Evolutionary conservation across 2,888 invertebrate genomes (phyloP), one percentile per base, ranked within the genome.

Genomic region (Matsumyia berberina): DNA sequence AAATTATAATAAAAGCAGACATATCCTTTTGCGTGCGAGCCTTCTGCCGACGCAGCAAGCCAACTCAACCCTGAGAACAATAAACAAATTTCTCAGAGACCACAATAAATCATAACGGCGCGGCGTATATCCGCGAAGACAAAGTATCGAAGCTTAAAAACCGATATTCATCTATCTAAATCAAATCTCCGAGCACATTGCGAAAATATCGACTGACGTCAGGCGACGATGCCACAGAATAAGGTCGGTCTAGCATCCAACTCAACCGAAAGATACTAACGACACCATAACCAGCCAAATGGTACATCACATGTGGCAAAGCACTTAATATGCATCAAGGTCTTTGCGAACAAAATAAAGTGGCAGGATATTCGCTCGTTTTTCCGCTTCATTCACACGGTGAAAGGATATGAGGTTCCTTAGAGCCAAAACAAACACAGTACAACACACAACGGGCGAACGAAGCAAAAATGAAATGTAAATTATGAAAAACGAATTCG

Each of bases 281-380:
- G 67, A 67, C 49, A 58, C 60, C 58, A 58, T 69, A 69, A 60
- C 69, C 51, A 77, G 67, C 58, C 77, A 58, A 60, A 51, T 44
- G 51, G 42, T 60, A 60, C 44, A 58, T 51, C 44, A 42, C 49
- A 49, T 66, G 57, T 64, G 9, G 46, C 74, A 74, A 55, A 64
- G 74, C 55, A 49, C 57, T 66, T 58, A 58, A 42, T 76, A 67
- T 76, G 76, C 58, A 58, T 67, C 67, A 67, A 49, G 57, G 49
- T 37, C 55, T 11, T 46, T 24, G 46, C 31, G 7, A 29, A 15
- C 24, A 51, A 29, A 51, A 33, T 12, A 19, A 57, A 37, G n/a
- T 11, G 31, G 12, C 49, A 42, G 57, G 57, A 58, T 49, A 35
- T 70, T 70, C 29, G 3, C 37, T 42, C 51, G 46, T 58, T 70